These are phyloP conservation scores for Conus canariensis DNA, from an alignment of 2,888 invertebrate genomes.

Conservation along the genomic window DNA sequence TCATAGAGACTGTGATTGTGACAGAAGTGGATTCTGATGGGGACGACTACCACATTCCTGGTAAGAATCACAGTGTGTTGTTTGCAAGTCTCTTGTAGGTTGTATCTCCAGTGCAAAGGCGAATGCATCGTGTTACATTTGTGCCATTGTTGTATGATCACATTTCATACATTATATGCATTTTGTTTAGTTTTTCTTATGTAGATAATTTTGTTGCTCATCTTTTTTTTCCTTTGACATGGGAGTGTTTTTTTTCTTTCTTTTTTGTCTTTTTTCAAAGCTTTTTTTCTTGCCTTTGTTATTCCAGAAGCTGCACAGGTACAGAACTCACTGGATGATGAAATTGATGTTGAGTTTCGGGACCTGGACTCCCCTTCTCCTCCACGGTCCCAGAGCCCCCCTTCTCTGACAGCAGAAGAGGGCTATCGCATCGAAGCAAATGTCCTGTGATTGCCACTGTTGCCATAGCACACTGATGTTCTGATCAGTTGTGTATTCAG, in stretches of 20 bases:
- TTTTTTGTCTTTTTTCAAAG: background rate
- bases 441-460: conserved; percentile 25
- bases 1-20: conserved; percentile 41
- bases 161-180: no score
- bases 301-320: background rate
- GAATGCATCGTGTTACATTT: no score
- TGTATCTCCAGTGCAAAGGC: no score
- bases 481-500: no score
- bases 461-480: conserved; percentile 9
- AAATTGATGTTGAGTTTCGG: conserved; percentile 25
- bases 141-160: no score
- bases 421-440: conserved; percentile 35
- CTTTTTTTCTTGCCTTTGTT: background rate
- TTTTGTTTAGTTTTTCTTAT: no score
- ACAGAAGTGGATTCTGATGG: conserved; percentile 40
- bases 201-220: background rate
- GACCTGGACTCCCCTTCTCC: conserved; percentile 25
- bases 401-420: background rate
- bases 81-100: no score
- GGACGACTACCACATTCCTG: background rate
- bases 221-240: background rate
- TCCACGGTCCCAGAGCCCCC: background rate
- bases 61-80: no score
- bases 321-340: conserved; percentile 12
- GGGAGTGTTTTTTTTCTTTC: background rate